Percentiles rank a stretch among this genome's conserved stretches.
Conservation (phyloP, 2,797 vertebrate species). For the Champsocephalus gunnari region DNA sequence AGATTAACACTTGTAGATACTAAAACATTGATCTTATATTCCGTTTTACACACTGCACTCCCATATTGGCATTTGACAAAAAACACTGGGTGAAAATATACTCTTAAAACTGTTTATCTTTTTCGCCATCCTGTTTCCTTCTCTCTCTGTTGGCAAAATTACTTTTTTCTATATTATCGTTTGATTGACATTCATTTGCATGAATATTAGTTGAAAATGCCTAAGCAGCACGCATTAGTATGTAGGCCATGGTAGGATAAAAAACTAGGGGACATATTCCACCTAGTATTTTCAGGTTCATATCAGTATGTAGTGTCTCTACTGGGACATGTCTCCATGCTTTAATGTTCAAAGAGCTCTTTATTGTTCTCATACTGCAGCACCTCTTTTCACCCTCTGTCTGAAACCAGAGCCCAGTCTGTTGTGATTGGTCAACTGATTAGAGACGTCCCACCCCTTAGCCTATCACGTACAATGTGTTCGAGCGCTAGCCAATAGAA, state of each 20-base stretch:
- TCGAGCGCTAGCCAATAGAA: too few relatives aligned
- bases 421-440: too few relatives aligned
- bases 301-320: too few relatives aligned
- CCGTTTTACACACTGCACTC: neutral
- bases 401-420: too few relatives aligned
- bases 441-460: too few relatives aligned
- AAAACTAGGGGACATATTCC: neutral
- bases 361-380: too few relatives aligned
- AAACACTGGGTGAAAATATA: neutral
- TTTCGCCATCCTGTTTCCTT: neutral
- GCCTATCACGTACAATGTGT: too few relatives aligned
- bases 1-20: slow-evolving; percentile 16
- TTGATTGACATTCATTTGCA: neutral
- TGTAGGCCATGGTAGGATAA: neutral
- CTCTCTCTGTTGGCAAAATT: neutral
- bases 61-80: neutral
- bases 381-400: too few relatives aligned
- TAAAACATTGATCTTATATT: neutral
- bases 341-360: too few relatives aligned
- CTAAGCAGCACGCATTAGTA: neutral
- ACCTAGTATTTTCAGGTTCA: too few relatives aligned
- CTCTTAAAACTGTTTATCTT: neutral
- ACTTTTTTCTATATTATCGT: neutral
- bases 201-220: neutral
- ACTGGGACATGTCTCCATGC: too few relatives aligned